Conservation (phyloP, 2,888 invertebrate genomes). For the Acleris holmiana region DNA sequence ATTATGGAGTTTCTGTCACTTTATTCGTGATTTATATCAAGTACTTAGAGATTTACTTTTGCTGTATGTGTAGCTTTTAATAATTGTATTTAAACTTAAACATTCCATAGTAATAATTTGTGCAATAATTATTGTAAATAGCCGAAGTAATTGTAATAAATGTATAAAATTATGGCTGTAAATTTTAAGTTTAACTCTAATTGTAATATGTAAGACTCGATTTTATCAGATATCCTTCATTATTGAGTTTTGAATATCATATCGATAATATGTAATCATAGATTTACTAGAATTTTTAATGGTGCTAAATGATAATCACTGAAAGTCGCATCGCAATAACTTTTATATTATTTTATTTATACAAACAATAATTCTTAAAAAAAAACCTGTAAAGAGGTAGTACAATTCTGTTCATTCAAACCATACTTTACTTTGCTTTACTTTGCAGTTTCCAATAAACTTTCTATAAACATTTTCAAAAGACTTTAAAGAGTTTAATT, state of each 20-base stretch:
- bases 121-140: conserved; percentile 66
- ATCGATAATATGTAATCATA: conserved; percentile 16
- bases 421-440: too few species aligned
- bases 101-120: conserved; percentile 80
- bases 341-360: neutral
- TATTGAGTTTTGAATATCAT: conserved; percentile 30
- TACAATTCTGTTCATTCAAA: too few species aligned
- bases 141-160: conserved; percentile 42
- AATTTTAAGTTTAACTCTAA: conserved; percentile 29
- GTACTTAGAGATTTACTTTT: conserved; percentile 40
- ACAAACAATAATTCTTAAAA: too few species aligned
- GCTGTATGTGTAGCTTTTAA: conserved; percentile 42
- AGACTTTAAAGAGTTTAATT: too few species aligned
- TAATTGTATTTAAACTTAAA: conserved; percentile 53
- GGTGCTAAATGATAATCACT: conserved; percentile 26
- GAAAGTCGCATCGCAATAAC: neutral
- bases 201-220: conserved; percentile 29
- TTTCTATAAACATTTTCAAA: too few species aligned
- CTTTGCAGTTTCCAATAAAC: too few species aligned
- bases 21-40: conserved; percentile 27
- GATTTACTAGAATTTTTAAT: conserved; percentile 25
- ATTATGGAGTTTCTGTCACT: conserved; percentile 14
- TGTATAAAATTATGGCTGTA: conserved; percentile 53
- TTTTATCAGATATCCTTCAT: conserved; percentile 31
- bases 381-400: too few species aligned